These are phyloP conservation scores for Cryptoprocta ferox DNA, from an alignment of 2,797 vertebrate species.

Conservation along the genomic window DNA sequence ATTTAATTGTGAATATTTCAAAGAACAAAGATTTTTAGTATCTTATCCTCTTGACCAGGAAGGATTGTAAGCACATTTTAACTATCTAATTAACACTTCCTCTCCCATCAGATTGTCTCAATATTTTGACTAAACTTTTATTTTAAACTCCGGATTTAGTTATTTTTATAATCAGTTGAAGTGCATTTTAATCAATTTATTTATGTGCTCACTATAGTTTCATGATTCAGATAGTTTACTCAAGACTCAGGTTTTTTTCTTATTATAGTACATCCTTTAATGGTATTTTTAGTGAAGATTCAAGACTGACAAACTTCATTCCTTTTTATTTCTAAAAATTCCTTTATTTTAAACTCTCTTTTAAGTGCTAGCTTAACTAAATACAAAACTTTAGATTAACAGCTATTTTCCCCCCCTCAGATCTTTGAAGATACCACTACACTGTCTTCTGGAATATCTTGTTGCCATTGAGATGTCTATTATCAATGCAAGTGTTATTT, in stretches of 20 bases:
- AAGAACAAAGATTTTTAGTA: slow-evolving; percentile 3
- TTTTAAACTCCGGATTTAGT: not conserved
- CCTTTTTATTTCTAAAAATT: not conserved
- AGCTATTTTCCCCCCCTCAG: not conserved
- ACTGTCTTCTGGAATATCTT: not conserved
- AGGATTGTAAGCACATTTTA: slow-evolving; percentile 19
- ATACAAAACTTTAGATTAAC: not conserved
- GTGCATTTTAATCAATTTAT: slow-evolving; percentile 26
- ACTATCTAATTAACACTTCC: not conserved
- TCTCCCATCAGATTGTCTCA: not conserved
- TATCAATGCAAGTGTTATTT: not conserved
- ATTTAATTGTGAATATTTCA: not conserved
- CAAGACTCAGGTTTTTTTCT: not conserved
- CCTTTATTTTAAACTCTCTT: not conserved
- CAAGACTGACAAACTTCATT: not conserved
- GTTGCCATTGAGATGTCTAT: not conserved
- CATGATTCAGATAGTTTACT: not conserved
- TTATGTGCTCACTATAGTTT: not conserved
- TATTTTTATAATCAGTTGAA: slow-evolving; percentile 32
- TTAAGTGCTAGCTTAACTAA: slow-evolving; percentile 8
- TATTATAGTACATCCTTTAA: slow-evolving; percentile 9
- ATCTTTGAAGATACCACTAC: not conserved
- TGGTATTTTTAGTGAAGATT: not conserved
- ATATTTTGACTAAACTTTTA: slow-evolving; percentile 18
- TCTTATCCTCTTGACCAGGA: not conserved